These are phyloP conservation scores for Sycophila texana DNA, from an alignment of 2,888 invertebrate species.

Conservation along the genomic window DNA sequence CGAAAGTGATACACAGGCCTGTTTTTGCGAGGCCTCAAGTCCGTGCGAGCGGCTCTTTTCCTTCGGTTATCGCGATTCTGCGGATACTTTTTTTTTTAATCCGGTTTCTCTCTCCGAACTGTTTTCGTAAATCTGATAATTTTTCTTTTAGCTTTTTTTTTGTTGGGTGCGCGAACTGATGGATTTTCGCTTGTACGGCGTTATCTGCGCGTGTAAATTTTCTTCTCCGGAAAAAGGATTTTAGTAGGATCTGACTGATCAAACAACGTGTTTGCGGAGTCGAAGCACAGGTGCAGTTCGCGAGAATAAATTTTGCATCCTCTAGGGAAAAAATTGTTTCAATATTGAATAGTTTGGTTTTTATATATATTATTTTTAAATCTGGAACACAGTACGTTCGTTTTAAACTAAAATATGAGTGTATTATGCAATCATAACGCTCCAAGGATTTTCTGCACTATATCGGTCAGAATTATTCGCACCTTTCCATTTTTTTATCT, in stretches of 20 bases:
- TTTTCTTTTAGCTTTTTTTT: not conserved
- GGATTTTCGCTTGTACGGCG: not conserved
- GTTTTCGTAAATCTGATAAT: not conserved
- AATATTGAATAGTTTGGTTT: not conserved
- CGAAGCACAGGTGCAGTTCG: not conserved
- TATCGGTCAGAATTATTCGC: not conserved
- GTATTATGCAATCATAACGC: too few relatives aligned
- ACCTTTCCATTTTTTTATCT: slow-evolving; percentile 10
- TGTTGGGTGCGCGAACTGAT: not conserved
- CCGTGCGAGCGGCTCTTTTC: not conserved
- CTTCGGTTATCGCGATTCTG: not conserved
- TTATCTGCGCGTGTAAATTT: too few relatives aligned
- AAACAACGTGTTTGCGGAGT: too few relatives aligned
- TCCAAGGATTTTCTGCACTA: not conserved
- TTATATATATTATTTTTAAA: not conserved
- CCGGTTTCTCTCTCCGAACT: not conserved
- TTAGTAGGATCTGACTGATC: too few relatives aligned
- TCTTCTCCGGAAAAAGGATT: too few relatives aligned
- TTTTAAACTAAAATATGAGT: too few relatives aligned
- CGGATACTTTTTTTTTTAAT: not conserved
- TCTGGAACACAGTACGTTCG: not conserved
- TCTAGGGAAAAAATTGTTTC: not conserved
- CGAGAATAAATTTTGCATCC: not conserved
- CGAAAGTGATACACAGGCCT: slow-evolving; percentile 36
- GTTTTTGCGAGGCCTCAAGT: not conserved